Evolutionary conservation across 1,140 invertebrate species (phyloP).

Genomic region (Drosophila sulfurigaster): DNA sequence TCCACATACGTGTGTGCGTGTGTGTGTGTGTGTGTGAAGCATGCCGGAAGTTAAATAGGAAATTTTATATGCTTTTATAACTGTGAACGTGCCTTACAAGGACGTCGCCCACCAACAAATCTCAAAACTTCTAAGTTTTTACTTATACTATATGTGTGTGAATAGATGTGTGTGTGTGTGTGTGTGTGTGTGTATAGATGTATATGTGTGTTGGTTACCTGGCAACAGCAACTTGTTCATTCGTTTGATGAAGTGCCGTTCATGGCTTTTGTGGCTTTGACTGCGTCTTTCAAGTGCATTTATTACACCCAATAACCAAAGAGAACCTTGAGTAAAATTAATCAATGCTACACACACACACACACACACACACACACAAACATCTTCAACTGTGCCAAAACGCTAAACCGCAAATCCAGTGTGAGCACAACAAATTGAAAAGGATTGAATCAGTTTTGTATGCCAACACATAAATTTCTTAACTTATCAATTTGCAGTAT

Average conservation of each 20-base stretch:
- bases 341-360: constrained; percentile 47
- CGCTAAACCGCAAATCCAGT: not conserved
- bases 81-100: constrained; percentile 79
- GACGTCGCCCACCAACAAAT: constrained; percentile 35
- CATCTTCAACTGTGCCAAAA: not conserved
- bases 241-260: constrained; percentile 74
- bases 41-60: constrained; percentile 82
- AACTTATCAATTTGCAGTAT: no score
- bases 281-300: constrained; percentile 49
- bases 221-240: constrained; percentile 60
- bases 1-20: constrained; percentile 12
- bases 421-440: not conserved
- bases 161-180: constrained; percentile 12
- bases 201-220: constrained; percentile 46
- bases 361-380: not conserved
- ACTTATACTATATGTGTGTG: not conserved
- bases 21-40: constrained; percentile 50
- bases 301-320: constrained; percentile 13
- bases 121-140: constrained; percentile 19
- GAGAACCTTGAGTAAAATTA: constrained; percentile 29
- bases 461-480: no score
- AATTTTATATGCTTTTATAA: constrained; percentile 83
- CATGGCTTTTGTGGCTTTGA: constrained; percentile 57
- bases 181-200: not conserved
- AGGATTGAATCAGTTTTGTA: no score